Percentiles rank a stretch among this genome's conserved stretches.
These are phyloP conservation scores for Chaetodon auriga DNA, from an alignment of 2,113 vertebrate species.

Conservation along the genomic window DNA sequence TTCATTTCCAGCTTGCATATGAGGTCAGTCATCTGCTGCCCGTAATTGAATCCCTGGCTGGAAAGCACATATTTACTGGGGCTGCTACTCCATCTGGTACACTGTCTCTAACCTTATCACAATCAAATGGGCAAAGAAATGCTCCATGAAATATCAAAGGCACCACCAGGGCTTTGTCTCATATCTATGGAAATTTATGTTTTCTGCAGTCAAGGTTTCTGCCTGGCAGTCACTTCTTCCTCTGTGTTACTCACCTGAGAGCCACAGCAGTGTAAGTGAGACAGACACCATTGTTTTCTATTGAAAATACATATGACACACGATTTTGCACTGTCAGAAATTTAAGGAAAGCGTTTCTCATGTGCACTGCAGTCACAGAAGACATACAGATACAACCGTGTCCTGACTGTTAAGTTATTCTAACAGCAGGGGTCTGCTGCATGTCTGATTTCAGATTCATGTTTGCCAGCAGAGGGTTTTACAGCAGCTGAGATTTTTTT, in stretches of 20 bases:
- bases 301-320: not conserved
- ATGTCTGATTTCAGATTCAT: conserved; percentile 29
- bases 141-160: conserved; percentile 66
- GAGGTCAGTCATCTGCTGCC: conserved; percentile 63
- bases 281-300: not conserved
- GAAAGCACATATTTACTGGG: conserved; percentile 52
- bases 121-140: conserved; percentile 67
- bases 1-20: conserved; percentile 59
- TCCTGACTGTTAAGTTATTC: conserved; percentile 21
- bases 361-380: not conserved
- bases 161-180: conserved; percentile 53
- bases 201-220: conserved; percentile 50
- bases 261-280: not conserved
- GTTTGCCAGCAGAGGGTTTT: not conserved
- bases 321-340: not conserved
- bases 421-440: conserved; percentile 16
- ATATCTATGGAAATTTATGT: conserved; percentile 76
- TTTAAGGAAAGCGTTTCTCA: not conserved
- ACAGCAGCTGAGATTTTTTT: not conserved
- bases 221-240: conserved; percentile 8
- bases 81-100: conserved; percentile 49
- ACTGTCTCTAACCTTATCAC: conserved; percentile 69
- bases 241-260: conserved; percentile 32
- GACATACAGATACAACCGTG: not conserved
- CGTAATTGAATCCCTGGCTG: conserved; percentile 65